Percentiles rank a stretch among this genome's conserved stretches.
Conservation (phyloP, 2,888 invertebrate species). For the Acrobeloides nanus region DNA sequence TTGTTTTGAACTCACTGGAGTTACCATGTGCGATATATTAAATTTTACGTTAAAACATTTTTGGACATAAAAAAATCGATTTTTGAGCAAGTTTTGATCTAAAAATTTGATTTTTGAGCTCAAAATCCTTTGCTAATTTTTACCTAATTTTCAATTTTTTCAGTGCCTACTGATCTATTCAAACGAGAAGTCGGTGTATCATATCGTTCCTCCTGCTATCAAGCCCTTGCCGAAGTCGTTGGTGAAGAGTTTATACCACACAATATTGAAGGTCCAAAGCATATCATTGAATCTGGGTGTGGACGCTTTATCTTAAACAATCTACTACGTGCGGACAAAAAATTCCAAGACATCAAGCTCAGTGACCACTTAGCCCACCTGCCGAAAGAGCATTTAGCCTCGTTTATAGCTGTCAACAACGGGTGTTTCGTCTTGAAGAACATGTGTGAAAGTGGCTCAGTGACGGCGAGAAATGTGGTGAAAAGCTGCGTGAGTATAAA, state of each 20-base stretch:
- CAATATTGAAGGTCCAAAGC: slow-evolving; percentile 20
- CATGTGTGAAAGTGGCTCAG: slow-evolving; percentile 36
- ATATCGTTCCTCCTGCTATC: slow-evolving; percentile 32
- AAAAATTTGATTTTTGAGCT: background rate
- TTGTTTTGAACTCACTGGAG: slow-evolving; percentile 30
- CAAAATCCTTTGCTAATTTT: background rate
- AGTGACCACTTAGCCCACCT: slow-evolving; percentile 31
- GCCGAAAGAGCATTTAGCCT: slow-evolving; percentile 27
- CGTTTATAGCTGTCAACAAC: slow-evolving; percentile 42
- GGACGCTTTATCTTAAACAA: slow-evolving; percentile 24
- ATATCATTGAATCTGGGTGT: slow-evolving; percentile 24
- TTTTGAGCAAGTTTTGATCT: slow-evolving; percentile 2
- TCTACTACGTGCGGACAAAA: slow-evolving; percentile 16
- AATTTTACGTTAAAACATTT: slow-evolving; percentile 1
- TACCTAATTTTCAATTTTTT: slow-evolving; percentile 8
- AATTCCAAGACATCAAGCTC: slow-evolving; percentile 29
- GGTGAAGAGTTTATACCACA: slow-evolving; percentile 44
- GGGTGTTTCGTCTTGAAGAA: slow-evolving; percentile 44
- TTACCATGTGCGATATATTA: slow-evolving; percentile 12
- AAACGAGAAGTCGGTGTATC: slow-evolving; percentile 29
- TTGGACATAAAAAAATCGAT: background rate
- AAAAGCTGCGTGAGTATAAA: slow-evolving; percentile 10
- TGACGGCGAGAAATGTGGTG: slow-evolving; percentile 17
- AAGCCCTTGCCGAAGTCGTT: slow-evolving; percentile 38
- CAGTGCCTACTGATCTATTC: slow-evolving; percentile 35